Evolutionary conservation across 2,888 invertebrate species (phyloP), one percentile per base, ranked within the genome.

Genomic region (Muschampia plurimacula): DNA sequence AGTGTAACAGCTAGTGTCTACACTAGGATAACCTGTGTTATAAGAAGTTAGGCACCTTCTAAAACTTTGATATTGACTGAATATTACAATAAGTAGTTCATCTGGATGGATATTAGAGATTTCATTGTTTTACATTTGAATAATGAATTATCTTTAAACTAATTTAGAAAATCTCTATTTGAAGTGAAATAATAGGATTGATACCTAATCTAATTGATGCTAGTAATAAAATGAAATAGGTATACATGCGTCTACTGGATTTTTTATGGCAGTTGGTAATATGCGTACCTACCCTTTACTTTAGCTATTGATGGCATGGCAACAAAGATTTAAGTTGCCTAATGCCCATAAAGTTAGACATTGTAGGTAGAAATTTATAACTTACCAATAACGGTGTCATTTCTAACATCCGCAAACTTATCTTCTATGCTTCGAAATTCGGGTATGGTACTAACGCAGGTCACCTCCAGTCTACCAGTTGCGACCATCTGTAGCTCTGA

Each of bases 401-500:
- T 96, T 85, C 96, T 95, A 77, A 96, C 94, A 85, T 97, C 97
- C 62, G 97, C 97, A 83, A 96, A 97, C 83, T 96, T 95, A 82
- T 96, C 96, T 73, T 96, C 95, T 77, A 96, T 96, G 76, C 95
- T 96, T 73, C 97, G 95, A 82, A 96, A 96, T 79, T 96, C 96
- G 0, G 97, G 97, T 81, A 97, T 97, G 68, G 97, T 97, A 82
- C 97, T 96, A 86, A 97, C 95, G 84, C 97, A 97, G 74, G 96
- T 96, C 80, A 97, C 95, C 84, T 96, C 96, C 75, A 97, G 93
- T 73, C 96, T 94, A 5, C 97, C 97, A 74, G 96, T 96, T 57
- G 95, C 96, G 32, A 96, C 96, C 67, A 96, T 95, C 84, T 97
- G 96, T 76, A 97, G 93, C 78, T 96, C 96, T 0, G 96, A 96